A percentile compares a stretch with the other conserved stretches of the same genome.
phyloP scores from a whole-genome alignment of 2,797 vertebrate genomes.

The Euthynnus affinis region DNA sequence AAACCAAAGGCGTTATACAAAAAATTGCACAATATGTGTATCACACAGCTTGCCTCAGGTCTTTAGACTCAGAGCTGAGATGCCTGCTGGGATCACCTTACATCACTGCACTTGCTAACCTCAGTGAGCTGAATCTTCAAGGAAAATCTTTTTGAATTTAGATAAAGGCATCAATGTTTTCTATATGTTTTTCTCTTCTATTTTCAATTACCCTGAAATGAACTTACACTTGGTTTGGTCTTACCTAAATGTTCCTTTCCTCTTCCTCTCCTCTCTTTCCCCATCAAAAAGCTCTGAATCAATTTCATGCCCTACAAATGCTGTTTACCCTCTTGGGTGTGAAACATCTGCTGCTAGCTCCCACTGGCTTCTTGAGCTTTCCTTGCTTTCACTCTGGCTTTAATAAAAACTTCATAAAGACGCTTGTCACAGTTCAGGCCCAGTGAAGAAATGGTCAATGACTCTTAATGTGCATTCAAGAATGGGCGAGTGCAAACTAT shows the following conservation, averaged over 20 bases:
- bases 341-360: conserved; percentile 77
- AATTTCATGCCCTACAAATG: conserved; percentile 85
- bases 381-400: conserved; percentile 2
- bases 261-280: conserved; percentile 52
- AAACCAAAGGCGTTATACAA: conserved; percentile 57
- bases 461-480: conserved; percentile 46
- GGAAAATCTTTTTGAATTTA: conserved; percentile 13
- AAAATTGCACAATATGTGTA: conserved; percentile 64
- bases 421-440: conserved; percentile 47
- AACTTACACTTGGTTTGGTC: conserved; percentile 54
- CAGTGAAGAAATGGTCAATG: conserved; percentile 46
- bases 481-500: conserved; percentile 21
- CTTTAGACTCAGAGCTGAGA: conserved; percentile 55
- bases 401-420: conserved; percentile 46
- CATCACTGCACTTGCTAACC: conserved; percentile 13
- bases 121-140: conserved; percentile 9
- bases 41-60: conserved; percentile 52
- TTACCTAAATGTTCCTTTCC: conserved; percentile 57
- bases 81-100: conserved; percentile 57
- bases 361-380: conserved; percentile 57
- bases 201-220: conserved; percentile 60
- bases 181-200: conserved; percentile 9
- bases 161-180: conserved; percentile 19
- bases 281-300: conserved; percentile 80
- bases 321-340: conserved; percentile 83